Percentiles rank a stretch among this genome's conserved stretches.
Conservation (phyloP, 2,113 vertebrate species). For the Cephalopholis sonnerati region DNA sequence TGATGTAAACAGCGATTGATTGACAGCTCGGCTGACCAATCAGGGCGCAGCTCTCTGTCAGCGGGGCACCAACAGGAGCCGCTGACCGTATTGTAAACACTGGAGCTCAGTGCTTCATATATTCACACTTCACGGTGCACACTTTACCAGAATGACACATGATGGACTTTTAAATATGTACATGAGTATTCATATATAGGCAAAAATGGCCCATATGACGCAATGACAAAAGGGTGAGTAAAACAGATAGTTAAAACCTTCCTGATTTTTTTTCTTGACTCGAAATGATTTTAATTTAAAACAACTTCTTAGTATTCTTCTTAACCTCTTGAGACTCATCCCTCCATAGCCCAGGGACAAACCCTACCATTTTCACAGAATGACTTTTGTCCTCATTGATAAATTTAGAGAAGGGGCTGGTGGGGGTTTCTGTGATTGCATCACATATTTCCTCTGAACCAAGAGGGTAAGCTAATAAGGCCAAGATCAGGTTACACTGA, state of each 20-base stretch:
- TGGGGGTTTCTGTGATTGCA: conserved; percentile 75
- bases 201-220: background rate
- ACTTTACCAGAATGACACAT: conserved; percentile 4
- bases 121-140: background rate
- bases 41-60: background rate
- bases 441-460: conserved; percentile 64
- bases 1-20: conserved; percentile 84
- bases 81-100: conserved; percentile 69
- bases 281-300: background rate
- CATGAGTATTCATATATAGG: background rate
- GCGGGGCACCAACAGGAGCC: background rate
- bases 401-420: conserved; percentile 57
- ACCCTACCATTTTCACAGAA: conserved; percentile 39
- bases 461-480: background rate
- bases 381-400: conserved; percentile 61
- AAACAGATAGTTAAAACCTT: background rate
- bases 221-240: background rate
- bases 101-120: conserved; percentile 2
- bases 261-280: background rate
- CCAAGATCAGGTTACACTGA: conserved; percentile 7
- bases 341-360: background rate
- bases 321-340: background rate
- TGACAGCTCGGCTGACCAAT: conserved; percentile 75
- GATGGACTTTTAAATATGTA: background rate
- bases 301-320: background rate